These are phyloP conservation scores for Eurystomus glaucurus DNA, from an alignment of 2,797 vertebrate genomes.

Conservation along the genomic window DNA sequence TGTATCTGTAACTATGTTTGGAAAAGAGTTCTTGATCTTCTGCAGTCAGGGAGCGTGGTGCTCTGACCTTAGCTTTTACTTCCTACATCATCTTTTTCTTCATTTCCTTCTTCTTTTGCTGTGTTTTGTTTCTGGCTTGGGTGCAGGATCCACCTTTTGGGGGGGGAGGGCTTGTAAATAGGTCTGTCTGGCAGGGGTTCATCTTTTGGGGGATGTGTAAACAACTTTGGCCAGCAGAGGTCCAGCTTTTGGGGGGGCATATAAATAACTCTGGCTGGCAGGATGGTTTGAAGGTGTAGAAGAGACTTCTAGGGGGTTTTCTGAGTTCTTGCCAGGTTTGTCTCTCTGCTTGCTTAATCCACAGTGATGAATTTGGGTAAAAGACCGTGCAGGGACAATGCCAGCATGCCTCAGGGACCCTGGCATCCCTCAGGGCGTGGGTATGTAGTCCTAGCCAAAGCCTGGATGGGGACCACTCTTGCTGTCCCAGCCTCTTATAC, in stretches of 20 bases:
- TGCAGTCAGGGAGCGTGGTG: fast-evolving
- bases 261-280: not conserved
- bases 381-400: not conserved
- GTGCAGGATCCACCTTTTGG: not conserved
- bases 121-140: not conserved
- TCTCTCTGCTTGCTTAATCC: not conserved
- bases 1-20: not conserved
- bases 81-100: not conserved
- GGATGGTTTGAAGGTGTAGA: not conserved
- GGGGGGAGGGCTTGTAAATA: not conserved
- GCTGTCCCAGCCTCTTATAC: not conserved
- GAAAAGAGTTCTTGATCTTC: not conserved
- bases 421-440: not conserved
- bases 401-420: not conserved
- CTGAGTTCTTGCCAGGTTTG: not conserved
- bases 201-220: no score
- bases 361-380: not conserved
- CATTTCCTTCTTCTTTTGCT: not conserved
- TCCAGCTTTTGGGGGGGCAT: no score
- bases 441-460: not conserved
- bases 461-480: not conserved
- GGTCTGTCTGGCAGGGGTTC: not conserved
- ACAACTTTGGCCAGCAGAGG: no score
- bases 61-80: not conserved
- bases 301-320: not conserved